Conservation (phyloP, 2,797 vertebrate genomes). For the Enteromius afrohamiltoni region DNA sequence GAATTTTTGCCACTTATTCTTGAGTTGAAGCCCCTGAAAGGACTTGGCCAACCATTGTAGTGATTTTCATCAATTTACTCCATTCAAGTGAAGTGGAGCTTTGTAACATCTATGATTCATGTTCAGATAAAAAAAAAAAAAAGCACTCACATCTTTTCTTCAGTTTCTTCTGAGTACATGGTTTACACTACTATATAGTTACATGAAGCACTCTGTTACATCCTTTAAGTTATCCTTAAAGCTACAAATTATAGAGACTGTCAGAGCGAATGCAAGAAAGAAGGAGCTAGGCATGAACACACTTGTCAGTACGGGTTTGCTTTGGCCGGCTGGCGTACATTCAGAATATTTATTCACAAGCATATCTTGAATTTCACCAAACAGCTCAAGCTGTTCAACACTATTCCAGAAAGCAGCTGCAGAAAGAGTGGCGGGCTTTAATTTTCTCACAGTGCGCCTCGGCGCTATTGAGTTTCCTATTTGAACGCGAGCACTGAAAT, state of each 20-base stretch:
- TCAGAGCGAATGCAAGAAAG: constrained; percentile 10
- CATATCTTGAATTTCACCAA: constrained; percentile 40
- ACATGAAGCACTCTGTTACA: neutral
- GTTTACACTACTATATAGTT: constrained; percentile 24
- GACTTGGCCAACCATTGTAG: neutral
- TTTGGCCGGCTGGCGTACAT: constrained; percentile 32
- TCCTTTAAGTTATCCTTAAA: constrained; percentile 13
- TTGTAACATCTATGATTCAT: constrained; percentile 29
- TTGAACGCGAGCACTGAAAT: constrained; percentile 30
- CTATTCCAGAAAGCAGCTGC: constrained; percentile 34
- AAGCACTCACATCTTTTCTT: constrained; percentile 13
- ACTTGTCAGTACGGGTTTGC: constrained; percentile 23
- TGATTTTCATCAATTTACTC: neutral
- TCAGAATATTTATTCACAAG: constrained; percentile 41
- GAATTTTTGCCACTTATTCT: neutral
- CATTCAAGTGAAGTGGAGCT: neutral
- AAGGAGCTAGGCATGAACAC: constrained; percentile 13
- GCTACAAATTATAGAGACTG: constrained; percentile 26
- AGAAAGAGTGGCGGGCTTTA: constrained; percentile 30
- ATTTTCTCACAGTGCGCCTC: constrained; percentile 14
- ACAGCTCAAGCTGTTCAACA: constrained; percentile 31
- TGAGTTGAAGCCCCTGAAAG: neutral
- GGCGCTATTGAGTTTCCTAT: constrained; percentile 29
- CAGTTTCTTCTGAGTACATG: neutral
- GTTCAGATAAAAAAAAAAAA: constrained; percentile 24